phyloP scores from a whole-genome alignment of 2,113 vertebrate species.

The Syngnathus floridae region DNA sequence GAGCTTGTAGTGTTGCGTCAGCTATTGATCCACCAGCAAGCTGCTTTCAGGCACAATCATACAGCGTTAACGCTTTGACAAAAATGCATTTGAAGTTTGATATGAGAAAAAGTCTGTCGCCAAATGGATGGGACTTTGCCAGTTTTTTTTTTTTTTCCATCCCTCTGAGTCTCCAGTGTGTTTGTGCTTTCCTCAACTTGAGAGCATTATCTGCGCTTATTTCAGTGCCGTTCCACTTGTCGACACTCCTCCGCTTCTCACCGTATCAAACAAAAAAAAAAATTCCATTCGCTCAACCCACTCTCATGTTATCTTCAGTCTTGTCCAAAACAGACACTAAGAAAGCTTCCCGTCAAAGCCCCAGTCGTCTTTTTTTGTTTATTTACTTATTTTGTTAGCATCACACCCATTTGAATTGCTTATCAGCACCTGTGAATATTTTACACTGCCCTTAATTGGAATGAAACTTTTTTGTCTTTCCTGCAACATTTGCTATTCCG shows the following conservation, averaged over 20 bases:
- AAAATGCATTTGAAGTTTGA: conserved; percentile 2
- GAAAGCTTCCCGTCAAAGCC: conserved; percentile 52
- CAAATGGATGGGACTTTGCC: not conserved
- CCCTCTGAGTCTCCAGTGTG: not conserved
- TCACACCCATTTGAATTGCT: conserved; percentile 40
- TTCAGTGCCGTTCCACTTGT: conserved; percentile 21
- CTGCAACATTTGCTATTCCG: conserved; percentile 14
- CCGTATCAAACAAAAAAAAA: conserved; percentile 51
- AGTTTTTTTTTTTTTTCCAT: not conserved
- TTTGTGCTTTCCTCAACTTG: conserved; percentile 16
- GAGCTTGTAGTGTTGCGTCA: not conserved
- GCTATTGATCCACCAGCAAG: conserved; percentile 16
- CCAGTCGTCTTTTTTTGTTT: conserved; percentile 38
- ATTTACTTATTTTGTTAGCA: conserved; percentile 10
- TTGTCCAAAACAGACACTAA: conserved; percentile 50
- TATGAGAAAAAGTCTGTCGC: not conserved
- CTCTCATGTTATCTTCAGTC: conserved; percentile 38
- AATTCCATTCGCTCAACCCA: conserved; percentile 37
- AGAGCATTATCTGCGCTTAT: conserved; percentile 23
- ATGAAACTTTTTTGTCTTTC: conserved; percentile 22
- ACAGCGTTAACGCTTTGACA: conserved; percentile 2
- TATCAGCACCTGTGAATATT: conserved; percentile 32
- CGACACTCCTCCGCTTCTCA: conserved; percentile 26
- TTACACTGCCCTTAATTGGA: conserved; percentile 33
- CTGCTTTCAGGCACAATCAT: conserved; percentile 4